These are phyloP conservation scores for Halictus rubicundus DNA, from an alignment of 1,140 invertebrate genomes.

Conservation along the genomic window DNA sequence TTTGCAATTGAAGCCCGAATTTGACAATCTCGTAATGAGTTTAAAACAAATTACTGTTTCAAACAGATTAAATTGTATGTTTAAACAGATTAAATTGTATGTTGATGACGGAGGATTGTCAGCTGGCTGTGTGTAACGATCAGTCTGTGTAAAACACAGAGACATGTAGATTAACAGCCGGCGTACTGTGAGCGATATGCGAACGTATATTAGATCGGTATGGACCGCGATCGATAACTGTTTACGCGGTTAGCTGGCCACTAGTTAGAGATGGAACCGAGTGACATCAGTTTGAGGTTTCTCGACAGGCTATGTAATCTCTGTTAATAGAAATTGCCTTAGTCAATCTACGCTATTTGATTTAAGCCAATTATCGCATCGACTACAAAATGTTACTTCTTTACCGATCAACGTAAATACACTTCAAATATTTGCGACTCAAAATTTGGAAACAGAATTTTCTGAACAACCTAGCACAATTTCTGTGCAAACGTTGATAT, in stretches of 20 bases:
- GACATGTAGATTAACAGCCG: background rate
- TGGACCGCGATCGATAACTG: conserved; percentile 20
- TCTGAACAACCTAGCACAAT: too few relatives aligned
- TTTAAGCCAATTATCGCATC: background rate
- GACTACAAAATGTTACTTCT: too few relatives aligned
- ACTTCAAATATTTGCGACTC: too few relatives aligned
- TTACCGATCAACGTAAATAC: too few relatives aligned
- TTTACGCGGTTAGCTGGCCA: conserved; percentile 17
- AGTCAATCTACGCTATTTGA: background rate
- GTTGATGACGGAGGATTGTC: background rate
- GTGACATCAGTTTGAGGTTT: conserved; percentile 1
- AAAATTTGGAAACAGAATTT: too few relatives aligned
- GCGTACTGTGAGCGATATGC: background rate
- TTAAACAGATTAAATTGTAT: too few relatives aligned
- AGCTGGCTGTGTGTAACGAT: background rate
- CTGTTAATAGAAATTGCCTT: background rate
- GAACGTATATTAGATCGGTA: conserved; percentile 20
- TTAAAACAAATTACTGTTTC: too few relatives aligned
- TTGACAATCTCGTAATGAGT: too few relatives aligned
- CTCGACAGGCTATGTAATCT: background rate
- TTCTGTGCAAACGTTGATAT: too few relatives aligned
- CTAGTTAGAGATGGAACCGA: conserved; percentile 1
- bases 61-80: too few relatives aligned
- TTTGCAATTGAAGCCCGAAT: too few relatives aligned
- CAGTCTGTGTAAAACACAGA: background rate